Evolutionary conservation across 2,888 invertebrate genomes (phyloP), one percentile per base, ranked within the genome.

Genomic region (Lasiommata megera): DNA sequence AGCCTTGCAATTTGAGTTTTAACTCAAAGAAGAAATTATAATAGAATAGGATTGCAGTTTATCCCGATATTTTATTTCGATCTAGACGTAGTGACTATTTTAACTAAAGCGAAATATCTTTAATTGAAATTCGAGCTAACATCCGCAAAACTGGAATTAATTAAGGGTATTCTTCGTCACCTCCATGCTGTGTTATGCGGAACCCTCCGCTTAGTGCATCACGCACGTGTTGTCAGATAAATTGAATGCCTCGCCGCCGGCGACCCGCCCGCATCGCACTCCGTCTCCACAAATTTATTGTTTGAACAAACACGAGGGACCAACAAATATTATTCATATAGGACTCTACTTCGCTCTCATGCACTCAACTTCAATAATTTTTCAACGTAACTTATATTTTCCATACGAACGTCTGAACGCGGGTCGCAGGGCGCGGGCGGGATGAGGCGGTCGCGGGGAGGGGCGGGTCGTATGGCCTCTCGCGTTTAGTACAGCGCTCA

Each of bases 401-500:
- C 80, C 77, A 79, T 79, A 76, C 74, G 70, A 16, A 68, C 73
- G 74, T 77, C 75, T 77, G 79, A 78, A 80, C 76, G 84, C 80
- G 82, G 83, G 82, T 77, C 78, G 80, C 76, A 78, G 75, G 80
- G 79, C 79, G 84, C 72, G 77, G 74, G 80, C 72, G 85, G 77
- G 73, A 70, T 60, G 74, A 56, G 69, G 70, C 84, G 77, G 74
- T 70, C 60, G 76, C 64, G 76, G 69, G 79, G 78, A 76, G 82
- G 78, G 80, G 81, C 76, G 82, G 74, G 77, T 80, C 78, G 83
- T 77, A 80, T 79, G 83, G 86, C 85, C 79, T 85, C 84, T 84
- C 81, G 81, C 87, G 85, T 85, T 88, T 88, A 89, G 90, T 90
- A 89, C 84, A 88, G 82, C 88, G 89, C 86, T 89, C 89, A 90